Percentiles rank a stretch among this genome's conserved stretches.
Conservation (phyloP, 2,797 vertebrate genomes). For the Amazona ochrocephala region DNA sequence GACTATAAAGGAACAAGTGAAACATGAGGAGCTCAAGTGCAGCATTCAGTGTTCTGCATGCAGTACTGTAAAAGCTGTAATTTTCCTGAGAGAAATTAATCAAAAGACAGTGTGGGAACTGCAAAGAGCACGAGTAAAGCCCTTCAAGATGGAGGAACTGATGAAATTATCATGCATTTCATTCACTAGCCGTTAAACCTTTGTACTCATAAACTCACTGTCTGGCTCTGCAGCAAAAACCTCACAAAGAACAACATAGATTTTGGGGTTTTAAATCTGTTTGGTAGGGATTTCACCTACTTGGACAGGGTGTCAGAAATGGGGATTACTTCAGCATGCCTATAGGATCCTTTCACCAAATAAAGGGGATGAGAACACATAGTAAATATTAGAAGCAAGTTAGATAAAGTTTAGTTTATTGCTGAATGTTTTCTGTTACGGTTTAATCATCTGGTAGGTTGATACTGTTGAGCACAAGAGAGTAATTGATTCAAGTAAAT, state of each 20-base stretch:
- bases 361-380: neutral
- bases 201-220: neutral
- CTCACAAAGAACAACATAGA: neutral
- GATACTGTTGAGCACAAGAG: neutral
- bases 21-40: neutral
- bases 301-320: neutral
- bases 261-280: neutral
- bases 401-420: neutral
- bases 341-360: neutral
- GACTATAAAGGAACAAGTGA: neutral
- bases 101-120: neutral
- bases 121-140: neutral
- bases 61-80: neutral
- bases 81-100: constrained; percentile 4
- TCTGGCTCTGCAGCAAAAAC: neutral
- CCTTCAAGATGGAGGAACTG: neutral
- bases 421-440: neutral
- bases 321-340: neutral
- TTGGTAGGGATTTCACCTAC: neutral
- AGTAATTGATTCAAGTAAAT: neutral
- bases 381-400: neutral
- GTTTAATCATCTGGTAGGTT: neutral
- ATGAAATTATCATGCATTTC: neutral
- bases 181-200: neutral
- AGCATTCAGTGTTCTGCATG: neutral